Percentiles rank a stretch among this genome's conserved stretches.
phyloP scores from a whole-genome alignment of 92 coral and sea anemone genomes.

The Chrysogorgia sp. region DNA sequence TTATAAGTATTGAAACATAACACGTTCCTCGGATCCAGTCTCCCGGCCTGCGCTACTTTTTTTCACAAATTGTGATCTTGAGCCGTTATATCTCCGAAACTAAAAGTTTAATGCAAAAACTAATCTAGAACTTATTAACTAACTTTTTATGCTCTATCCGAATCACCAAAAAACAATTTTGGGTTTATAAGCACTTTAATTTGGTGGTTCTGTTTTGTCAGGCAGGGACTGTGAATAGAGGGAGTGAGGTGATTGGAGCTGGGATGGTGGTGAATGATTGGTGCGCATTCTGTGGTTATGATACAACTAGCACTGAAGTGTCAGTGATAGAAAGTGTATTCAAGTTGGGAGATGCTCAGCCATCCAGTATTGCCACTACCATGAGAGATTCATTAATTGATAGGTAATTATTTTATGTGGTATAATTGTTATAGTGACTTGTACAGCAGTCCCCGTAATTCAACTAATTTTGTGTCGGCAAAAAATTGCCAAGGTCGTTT shows the following conservation, averaged over 20 bases:
- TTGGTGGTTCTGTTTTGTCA: conserved; percentile 1
- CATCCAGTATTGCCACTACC: conserved; percentile 81
- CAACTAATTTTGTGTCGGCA: no score
- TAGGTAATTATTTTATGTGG: conserved; percentile 55
- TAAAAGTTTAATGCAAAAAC: no score
- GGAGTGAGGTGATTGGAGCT: conserved; percentile 98
- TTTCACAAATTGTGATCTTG: no score
- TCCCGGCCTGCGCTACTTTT: no score
- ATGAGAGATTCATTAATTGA: conserved; percentile 95
- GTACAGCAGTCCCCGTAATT: no score
- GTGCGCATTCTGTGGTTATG: conserved; percentile 98
- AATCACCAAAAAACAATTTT: neutral
- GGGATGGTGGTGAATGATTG: conserved; percentile 99
- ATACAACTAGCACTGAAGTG: conserved; percentile 94
- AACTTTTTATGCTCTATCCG: no score
- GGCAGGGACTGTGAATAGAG: conserved; percentile 99
- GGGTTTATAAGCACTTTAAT: neutral
- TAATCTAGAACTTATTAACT: no score
- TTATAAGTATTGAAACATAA: neutral
- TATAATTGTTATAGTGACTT: no score
- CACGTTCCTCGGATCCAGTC: neutral
- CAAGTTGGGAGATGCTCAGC: conserved; percentile 93
- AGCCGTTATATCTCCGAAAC: no score
- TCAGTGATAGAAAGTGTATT: conserved; percentile 98
- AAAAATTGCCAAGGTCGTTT: no score